Conservation (phyloP, 2,113 vertebrate species). For the Lamprologus sp. region DNA sequence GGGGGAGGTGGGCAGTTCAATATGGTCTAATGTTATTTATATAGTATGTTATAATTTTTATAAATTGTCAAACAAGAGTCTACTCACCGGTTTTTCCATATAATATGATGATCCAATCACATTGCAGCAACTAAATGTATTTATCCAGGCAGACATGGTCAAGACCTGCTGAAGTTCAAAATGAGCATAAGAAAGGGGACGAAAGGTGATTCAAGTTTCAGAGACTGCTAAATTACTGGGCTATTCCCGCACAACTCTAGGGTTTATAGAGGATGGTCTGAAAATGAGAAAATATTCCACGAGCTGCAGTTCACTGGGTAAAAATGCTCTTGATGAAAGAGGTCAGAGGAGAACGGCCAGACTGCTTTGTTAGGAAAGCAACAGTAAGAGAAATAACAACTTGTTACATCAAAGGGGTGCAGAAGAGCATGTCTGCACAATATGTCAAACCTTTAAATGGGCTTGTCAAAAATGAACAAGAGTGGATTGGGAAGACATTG, state of each 20-base stretch:
- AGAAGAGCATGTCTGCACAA: neutral
- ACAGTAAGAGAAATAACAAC: neutral
- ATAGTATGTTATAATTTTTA: neutral
- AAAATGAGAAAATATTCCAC: neutral
- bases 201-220: neutral
- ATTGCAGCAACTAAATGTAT: neutral
- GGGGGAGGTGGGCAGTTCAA: neutral
- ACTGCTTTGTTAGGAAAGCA: neutral
- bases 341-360: neutral
- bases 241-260: neutral
- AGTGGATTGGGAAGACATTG: neutral
- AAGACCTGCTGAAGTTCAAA: neutral
- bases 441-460: neutral
- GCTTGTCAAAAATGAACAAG: neutral
- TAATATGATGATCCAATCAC: neutral
- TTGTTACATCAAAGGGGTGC: neutral
- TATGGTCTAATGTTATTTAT: neutral
- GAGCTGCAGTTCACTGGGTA: neutral
- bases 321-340: neutral
- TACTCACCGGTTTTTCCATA: neutral
- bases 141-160: neutral
- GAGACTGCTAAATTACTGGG: neutral
- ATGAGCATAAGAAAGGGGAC: neutral
- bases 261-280: neutral
- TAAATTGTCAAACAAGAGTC: neutral